A percentile compares a stretch with the other conserved stretches of the same genome.
These are phyloP conservation scores for Nematopogon swammerdamellus DNA, from an alignment of 2,888 invertebrate species.

Conservation along the genomic window DNA sequence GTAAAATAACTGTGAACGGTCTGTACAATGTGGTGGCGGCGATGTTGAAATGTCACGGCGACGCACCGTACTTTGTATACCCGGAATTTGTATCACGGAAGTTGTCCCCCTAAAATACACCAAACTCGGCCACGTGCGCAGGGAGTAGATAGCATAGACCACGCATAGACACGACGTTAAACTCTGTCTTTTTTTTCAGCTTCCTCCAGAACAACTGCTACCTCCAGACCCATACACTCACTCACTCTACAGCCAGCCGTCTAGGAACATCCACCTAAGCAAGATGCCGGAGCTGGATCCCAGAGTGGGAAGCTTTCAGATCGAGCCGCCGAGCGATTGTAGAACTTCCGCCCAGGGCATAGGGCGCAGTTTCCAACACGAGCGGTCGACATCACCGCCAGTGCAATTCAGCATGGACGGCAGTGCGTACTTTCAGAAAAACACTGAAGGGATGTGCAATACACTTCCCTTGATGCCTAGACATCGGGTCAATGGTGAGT, in stretches of 20 bases:
- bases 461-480: constrained; percentile 33
- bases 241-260: constrained; percentile 33
- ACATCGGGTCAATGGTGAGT: constrained; percentile 27
- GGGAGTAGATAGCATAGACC: too few species aligned
- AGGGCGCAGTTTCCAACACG: constrained; percentile 19
- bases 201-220: constrained; percentile 44
- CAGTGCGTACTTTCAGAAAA: constrained; percentile 33
- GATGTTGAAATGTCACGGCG: too few species aligned
- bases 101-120: too few species aligned
- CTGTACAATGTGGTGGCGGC: too few species aligned
- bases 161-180: too few species aligned
- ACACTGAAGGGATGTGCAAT: constrained; percentile 25
- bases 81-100: too few species aligned
- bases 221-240: constrained; percentile 39
- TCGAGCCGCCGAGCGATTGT: constrained; percentile 12
- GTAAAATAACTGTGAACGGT: too few species aligned
- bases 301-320: constrained; percentile 9
- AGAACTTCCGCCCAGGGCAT: not conserved
- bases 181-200: constrained; percentile 17
- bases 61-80: too few species aligned
- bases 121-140: too few species aligned
- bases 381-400: constrained; percentile 37
- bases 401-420: constrained; percentile 36
- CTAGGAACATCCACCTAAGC: constrained; percentile 29
- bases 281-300: constrained; percentile 39